These are phyloP conservation scores for Brachymystax lenok DNA, from an alignment of 2,797 vertebrate species.

Conservation along the genomic window DNA sequence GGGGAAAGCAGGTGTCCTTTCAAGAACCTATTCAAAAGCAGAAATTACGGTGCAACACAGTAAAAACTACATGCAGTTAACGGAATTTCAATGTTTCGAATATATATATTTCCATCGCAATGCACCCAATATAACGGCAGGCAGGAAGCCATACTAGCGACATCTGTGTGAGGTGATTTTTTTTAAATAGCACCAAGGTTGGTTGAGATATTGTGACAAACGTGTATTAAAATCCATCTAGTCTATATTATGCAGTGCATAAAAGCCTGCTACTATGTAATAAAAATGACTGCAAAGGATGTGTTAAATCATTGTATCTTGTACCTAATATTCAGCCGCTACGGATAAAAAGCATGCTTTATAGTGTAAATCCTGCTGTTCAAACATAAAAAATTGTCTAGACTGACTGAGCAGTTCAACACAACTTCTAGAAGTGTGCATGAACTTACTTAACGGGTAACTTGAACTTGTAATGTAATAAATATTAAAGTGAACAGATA, in stretches of 20 bases:
- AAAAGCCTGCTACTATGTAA: not conserved
- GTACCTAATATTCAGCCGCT: not conserved
- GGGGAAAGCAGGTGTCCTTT: slow-evolving; percentile 33
- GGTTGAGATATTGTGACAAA: not conserved
- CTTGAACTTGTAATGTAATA: not conserved
- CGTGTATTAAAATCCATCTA: not conserved
- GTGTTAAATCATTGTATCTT: not conserved
- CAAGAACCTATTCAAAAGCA: slow-evolving; percentile 37
- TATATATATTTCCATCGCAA: slow-evolving; percentile 12
- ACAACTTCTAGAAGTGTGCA: not conserved
- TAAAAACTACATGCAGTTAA: slow-evolving; percentile 18
- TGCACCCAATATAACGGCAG: slow-evolving; percentile 5
- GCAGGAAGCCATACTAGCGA: slow-evolving; percentile 21
- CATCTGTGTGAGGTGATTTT: not conserved
- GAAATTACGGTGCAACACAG: slow-evolving; percentile 19
- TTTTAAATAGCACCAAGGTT: not conserved
- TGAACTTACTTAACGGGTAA: not conserved
- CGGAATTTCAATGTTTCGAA: not conserved
- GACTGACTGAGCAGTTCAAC: not conserved
- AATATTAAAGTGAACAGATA: not conserved
- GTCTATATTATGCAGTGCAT: slow-evolving; percentile 6
- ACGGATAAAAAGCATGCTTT: not conserved
- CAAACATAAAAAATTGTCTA: not conserved
- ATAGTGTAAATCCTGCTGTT: not conserved
- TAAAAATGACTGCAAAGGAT: not conserved